Evolutionary conservation across 53 echinoderm and acorn worm genomes (phyloP).

Genomic region (Paracentrotus lividus): DNA sequence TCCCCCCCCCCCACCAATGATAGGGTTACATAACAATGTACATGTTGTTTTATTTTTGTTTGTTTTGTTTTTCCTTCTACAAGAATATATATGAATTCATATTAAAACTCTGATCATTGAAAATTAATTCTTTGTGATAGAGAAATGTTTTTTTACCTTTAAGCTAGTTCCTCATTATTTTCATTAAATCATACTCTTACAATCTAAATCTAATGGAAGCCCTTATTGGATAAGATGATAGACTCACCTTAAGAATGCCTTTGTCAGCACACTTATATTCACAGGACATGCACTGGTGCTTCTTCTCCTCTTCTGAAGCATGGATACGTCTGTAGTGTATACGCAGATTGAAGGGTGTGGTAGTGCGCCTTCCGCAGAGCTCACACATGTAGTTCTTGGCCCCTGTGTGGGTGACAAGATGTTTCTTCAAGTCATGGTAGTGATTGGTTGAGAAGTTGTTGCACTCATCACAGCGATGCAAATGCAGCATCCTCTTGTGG

Average conservation of each 20-base stretch:
- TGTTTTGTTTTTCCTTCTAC: too few species aligned
- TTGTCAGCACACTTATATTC: slow-evolving; percentile 89
- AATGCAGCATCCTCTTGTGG: slow-evolving; percentile 85
- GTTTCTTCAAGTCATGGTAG: slow-evolving; percentile 89
- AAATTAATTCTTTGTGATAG: neutral
- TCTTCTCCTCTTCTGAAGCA: slow-evolving; percentile 90
- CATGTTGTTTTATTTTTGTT: too few species aligned
- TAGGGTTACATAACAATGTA: too few species aligned
- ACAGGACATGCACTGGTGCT: slow-evolving; percentile 80
- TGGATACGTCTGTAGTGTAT: slow-evolving; percentile 87
- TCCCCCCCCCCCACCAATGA: too few species aligned
- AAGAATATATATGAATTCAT: too few species aligned
- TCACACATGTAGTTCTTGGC: slow-evolving; percentile 88
- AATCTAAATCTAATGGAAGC: neutral
- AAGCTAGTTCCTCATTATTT: neutral
- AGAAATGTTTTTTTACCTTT: neutral
- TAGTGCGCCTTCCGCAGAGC: slow-evolving; percentile 85
- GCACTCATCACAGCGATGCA: slow-evolving; percentile 87
- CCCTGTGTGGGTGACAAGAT: slow-evolving; percentile 86
- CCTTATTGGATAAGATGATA: neutral
- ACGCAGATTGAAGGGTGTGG: slow-evolving; percentile 91
- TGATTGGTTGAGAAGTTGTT: slow-evolving; percentile 84
- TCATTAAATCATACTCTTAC: too few species aligned
- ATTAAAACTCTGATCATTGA: neutral
- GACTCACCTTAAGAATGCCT: slow-evolving; percentile 84